Conservation (phyloP, 2,888 invertebrate genomes). For the Meiosimyza decipiens region DNA sequence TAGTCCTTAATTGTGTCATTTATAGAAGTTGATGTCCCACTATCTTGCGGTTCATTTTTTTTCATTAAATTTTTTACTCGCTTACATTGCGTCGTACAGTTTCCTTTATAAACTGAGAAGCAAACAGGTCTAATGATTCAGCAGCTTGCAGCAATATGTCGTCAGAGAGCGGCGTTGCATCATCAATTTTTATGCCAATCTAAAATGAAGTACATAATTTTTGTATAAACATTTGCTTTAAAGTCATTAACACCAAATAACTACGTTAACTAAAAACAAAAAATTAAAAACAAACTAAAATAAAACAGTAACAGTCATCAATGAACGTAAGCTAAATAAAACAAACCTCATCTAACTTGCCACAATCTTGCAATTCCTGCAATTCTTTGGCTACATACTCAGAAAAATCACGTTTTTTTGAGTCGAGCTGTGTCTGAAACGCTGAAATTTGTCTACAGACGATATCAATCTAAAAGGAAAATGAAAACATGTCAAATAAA, state of each 20-base stretch:
- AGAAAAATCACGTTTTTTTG: conserved; percentile 69
- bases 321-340: conserved; percentile 38
- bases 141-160: conserved; percentile 74
- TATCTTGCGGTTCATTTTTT: background rate
- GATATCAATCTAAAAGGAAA: conserved; percentile 73
- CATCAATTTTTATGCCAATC: conserved; percentile 69
- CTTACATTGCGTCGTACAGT: conserved; percentile 80
- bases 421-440: conserved; percentile 70
- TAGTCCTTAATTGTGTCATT: too few species aligned
- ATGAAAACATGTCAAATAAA: conserved; percentile 58
- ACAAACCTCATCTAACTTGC: conserved; percentile 69
- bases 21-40: too few species aligned
- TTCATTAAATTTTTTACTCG: too few species aligned
- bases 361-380: conserved; percentile 69
- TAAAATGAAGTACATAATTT: conserved; percentile 58
- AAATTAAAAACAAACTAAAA: background rate
- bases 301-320: conserved; percentile 17
- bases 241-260: background rate
- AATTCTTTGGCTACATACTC: conserved; percentile 69
- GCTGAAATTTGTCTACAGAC: conserved; percentile 74
- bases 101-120: conserved; percentile 74
- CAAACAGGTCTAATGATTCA: conserved; percentile 75
- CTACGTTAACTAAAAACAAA: background rate
- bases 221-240: conserved; percentile 2
- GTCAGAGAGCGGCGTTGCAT: conserved; percentile 70